Evolutionary conservation across 2,888 invertebrate genomes (phyloP), one percentile per base, ranked within the genome.

Genomic region (Formica aserva): DNA sequence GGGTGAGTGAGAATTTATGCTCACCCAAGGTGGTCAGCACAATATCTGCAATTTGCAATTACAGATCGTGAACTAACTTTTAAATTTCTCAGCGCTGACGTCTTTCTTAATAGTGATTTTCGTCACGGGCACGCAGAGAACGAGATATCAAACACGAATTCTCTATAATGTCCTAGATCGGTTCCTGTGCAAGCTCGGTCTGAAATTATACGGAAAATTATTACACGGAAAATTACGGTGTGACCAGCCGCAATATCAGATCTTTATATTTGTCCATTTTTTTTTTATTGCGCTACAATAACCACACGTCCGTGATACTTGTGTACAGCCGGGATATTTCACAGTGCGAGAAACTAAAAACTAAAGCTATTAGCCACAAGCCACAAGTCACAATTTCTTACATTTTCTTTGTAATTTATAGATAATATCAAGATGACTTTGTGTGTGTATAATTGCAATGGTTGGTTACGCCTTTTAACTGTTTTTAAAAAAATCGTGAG

Each of bases 41-140:
- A 29, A 35, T 35, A 74, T 63, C 65, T 63, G 81, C 84, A 89
- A 89, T 86, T 87, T 86, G 86, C 84, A 85, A 69, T 81, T 83
- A 74, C 84, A 71, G 87, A 87, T 86, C 62, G 85, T 77, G 41
- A 13, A 32, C 35, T 22, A 29, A 55, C 71, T 41, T 48, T 83
- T 57, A 48, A 82, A 82, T 83, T 82, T 88, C 74, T 84, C 81
- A 72, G 18, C 75, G 66, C 65, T 78, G 72, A 77, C 71, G 82
- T 80, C 71, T 82, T 65, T 87, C 45, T 83, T 65, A 13, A n/a
- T 38, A 60, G 35, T 35, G 35, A 62, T 63, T 81, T 84, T 75
- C 67, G 85, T 84, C 82, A 86, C 72, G 78, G 74, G 26, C 78
- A 52, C 9, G 41, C 66, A 6, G 48, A 32, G 26, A 52, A 52